Evolutionary conservation across 2,888 invertebrate genomes (phyloP).

Genomic region (Bellardia pandia): DNA sequence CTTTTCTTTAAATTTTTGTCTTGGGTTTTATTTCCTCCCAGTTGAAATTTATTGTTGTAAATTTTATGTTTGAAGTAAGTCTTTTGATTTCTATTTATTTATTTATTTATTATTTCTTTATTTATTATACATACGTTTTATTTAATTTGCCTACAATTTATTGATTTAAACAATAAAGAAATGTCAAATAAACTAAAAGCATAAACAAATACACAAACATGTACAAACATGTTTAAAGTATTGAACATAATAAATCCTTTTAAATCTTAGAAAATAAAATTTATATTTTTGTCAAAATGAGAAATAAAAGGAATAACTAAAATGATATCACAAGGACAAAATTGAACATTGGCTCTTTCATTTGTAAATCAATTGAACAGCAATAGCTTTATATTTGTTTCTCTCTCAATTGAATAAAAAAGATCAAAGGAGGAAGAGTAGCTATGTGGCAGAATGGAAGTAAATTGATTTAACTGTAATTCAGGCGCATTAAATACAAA

Average conservation of each 20-base stretch:
- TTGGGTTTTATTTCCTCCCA: neutral
- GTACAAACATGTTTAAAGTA: neutral
- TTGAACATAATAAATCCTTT: constrained; percentile 15
- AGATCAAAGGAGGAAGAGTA: constrained; percentile 1
- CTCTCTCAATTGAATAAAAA: neutral
- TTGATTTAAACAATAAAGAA: constrained; percentile 17
- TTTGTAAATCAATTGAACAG: constrained; percentile 18
- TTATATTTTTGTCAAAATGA: neutral
- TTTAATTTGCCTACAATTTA: constrained; percentile 41
- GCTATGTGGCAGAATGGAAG: neutral
- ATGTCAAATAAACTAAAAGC: neutral
- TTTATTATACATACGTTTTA: constrained; percentile 8
- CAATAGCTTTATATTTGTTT: constrained; percentile 5
- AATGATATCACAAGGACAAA: constrained; percentile 1
- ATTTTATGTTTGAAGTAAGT: constrained; percentile 5
- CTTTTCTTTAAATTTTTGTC: neutral
- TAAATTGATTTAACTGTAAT: constrained; percentile 24
- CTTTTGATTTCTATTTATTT: constrained; percentile 14
- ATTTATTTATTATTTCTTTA: constrained; percentile 2
- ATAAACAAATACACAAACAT: neutral
- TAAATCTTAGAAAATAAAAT: neutral
- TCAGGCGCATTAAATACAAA: constrained; percentile 29
- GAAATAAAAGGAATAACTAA: neutral
- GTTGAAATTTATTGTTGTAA: neutral
- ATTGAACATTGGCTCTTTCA: neutral